Conservation (phyloP, 1,140 invertebrate species). For the Hypothenemus hampei region DNA sequence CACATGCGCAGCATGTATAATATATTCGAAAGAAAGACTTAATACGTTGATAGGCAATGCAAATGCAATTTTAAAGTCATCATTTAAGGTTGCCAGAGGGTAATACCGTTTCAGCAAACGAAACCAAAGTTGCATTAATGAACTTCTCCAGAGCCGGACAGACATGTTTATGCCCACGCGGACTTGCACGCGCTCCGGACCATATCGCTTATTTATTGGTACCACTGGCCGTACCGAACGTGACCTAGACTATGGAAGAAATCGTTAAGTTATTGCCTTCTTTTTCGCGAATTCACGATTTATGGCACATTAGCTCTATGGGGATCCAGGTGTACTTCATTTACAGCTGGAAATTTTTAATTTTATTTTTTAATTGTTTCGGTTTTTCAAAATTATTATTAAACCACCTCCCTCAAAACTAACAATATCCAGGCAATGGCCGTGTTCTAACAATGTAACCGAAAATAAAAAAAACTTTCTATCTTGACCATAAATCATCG, state of each 20-base stretch:
- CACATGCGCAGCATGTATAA: slow-evolving; percentile 14
- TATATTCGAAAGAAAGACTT: slow-evolving; percentile 25
- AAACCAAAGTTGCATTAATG: slow-evolving; percentile 45
- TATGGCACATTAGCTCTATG: slow-evolving; percentile 18
- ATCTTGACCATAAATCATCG: slow-evolving; percentile 37
- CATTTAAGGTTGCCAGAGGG: slow-evolving; percentile 40
- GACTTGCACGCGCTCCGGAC: slow-evolving; percentile 43
- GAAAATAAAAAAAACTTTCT: slow-evolving; percentile 30
- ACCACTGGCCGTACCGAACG: slow-evolving; percentile 42
- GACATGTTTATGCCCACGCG: slow-evolving; percentile 44
- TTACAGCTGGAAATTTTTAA: slow-evolving; percentile 1
- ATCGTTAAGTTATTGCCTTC: slow-evolving; percentile 42
- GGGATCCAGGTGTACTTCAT: slow-evolving; percentile 15
- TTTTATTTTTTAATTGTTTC: no score
- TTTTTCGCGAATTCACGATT: slow-evolving; percentile 30
- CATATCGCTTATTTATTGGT: slow-evolving; percentile 46
- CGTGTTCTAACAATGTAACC: slow-evolving; percentile 25
- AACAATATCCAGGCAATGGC: neutral
- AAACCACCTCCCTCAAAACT: no score
- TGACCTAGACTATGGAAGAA: slow-evolving; percentile 44
- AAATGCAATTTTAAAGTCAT: slow-evolving; percentile 45
- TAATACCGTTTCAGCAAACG: slow-evolving; percentile 41
- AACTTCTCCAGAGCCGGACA: slow-evolving; percentile 44
- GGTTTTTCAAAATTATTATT: no score
- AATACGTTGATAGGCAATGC: slow-evolving; percentile 38